A percentile compares a stretch with the other conserved stretches of the same genome.
phyloP scores from a whole-genome alignment of 2,888 invertebrate species.

The Mechanitis mazaeus region DNA sequence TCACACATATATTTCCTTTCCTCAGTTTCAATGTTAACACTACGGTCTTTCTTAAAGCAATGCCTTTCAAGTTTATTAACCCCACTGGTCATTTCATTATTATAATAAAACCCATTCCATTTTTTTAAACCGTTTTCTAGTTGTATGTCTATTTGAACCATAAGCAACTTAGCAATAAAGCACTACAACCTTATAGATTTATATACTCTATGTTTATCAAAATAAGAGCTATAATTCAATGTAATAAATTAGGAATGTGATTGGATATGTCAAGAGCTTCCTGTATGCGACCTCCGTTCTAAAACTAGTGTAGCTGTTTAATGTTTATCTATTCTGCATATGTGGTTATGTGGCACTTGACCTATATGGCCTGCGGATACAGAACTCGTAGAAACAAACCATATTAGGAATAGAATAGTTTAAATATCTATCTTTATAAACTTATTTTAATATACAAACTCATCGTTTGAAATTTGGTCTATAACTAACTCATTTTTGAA shows the following conservation, averaged over 20 bases:
- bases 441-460: too few species aligned
- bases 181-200: too few species aligned
- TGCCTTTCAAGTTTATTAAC: too few species aligned
- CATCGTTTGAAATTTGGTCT: background rate
- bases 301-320: slow-evolving; percentile 20
- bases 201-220: background rate
- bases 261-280: slow-evolving; percentile 22
- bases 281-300: slow-evolving; percentile 33
- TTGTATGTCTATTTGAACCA: background rate
- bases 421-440: too few species aligned
- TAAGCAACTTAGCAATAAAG: background rate
- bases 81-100: too few species aligned
- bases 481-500: background rate
- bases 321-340: slow-evolving; percentile 27
- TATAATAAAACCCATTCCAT: too few species aligned
- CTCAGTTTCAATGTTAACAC: too few species aligned
- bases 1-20: too few species aligned
- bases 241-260: slow-evolving; percentile 8
- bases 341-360: slow-evolving; percentile 20
- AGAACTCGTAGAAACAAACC: slow-evolving; percentile 10
- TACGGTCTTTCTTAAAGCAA: too few species aligned
- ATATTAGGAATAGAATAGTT: slow-evolving; percentile 11
- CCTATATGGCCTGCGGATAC: slow-evolving; percentile 29
- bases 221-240: slow-evolving; percentile 9
- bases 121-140: background rate